Evolutionary conservation across 1,140 invertebrate genomes (phyloP).

Genomic region (Calephelis virginiensis): DNA sequence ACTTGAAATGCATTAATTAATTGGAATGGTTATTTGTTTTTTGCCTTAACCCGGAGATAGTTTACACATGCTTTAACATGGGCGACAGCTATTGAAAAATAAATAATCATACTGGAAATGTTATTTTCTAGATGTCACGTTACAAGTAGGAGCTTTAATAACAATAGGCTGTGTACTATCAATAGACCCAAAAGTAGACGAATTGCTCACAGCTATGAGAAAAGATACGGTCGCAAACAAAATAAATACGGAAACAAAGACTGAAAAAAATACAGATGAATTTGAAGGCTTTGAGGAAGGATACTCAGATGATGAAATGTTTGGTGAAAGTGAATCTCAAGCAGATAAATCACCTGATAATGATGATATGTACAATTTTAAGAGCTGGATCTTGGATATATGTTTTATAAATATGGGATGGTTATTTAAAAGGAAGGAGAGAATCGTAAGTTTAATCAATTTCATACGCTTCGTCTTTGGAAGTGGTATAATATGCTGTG

Average conservation of each 20-base stretch:
- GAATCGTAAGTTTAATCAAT: conserved; percentile 44
- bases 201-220: conserved; percentile 53
- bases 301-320: conserved; percentile 70
- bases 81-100: not conserved
- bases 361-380: conserved; percentile 36
- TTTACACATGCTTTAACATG: not conserved
- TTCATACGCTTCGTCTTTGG: not conserved
- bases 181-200: conserved; percentile 79
- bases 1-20: no score
- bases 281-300: conserved; percentile 62
- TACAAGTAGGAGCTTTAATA: conserved; percentile 87
- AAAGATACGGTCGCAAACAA: conserved; percentile 43
- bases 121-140: conserved; percentile 72
- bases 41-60: not conserved
- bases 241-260: conserved; percentile 43
- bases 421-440: conserved; percentile 51
- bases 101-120: not conserved
- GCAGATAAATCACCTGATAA: conserved; percentile 47
- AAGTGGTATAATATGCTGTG: no score
- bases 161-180: conserved; percentile 87
- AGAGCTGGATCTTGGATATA: conserved; percentile 78
- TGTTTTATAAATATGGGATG: conserved; percentile 79
- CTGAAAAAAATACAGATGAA: conserved; percentile 55
- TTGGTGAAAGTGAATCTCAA: conserved; percentile 34
- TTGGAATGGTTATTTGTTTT: no score